Evolutionary conservation across 2,113 vertebrate genomes (phyloP).

Genomic region (Dipodomys merriami): DNA sequence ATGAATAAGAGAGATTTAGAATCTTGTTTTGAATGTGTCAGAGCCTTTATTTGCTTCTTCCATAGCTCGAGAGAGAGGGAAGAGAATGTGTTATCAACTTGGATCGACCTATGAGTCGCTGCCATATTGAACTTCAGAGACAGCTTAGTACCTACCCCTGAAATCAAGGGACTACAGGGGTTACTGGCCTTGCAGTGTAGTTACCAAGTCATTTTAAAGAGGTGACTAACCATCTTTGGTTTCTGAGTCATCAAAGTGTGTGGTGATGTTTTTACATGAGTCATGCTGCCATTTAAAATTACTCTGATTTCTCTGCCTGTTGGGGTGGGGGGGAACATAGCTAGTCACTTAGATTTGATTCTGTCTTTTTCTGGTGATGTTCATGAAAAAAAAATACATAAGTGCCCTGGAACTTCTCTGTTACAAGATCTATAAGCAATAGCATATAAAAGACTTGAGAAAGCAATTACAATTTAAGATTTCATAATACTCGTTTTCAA

Average conservation of each 20-base stretch:
- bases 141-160: fast-evolving
- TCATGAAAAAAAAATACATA: too few relatives aligned
- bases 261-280: background rate
- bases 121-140: background rate
- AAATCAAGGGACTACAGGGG: background rate
- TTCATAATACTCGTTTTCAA: constrained; percentile 46
- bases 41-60: background rate
- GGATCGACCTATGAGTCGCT: background rate
- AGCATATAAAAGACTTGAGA: background rate
- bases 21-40: constrained; percentile 33
- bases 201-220: background rate
- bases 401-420: background rate
- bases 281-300: constrained; percentile 6
- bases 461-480: constrained; percentile 28
- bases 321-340: background rate
- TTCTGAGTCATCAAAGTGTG: background rate
- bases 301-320: background rate
- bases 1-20: background rate
- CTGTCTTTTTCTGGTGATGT: background rate
- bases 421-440: background rate
- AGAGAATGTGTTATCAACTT: background rate
- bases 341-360: background rate
- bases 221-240: background rate
- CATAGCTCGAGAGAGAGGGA: background rate
- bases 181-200: background rate